Evolutionary conservation across 1,140 invertebrate genomes (phyloP).

Genomic region (Gonioctena quinquepunctata): DNA sequence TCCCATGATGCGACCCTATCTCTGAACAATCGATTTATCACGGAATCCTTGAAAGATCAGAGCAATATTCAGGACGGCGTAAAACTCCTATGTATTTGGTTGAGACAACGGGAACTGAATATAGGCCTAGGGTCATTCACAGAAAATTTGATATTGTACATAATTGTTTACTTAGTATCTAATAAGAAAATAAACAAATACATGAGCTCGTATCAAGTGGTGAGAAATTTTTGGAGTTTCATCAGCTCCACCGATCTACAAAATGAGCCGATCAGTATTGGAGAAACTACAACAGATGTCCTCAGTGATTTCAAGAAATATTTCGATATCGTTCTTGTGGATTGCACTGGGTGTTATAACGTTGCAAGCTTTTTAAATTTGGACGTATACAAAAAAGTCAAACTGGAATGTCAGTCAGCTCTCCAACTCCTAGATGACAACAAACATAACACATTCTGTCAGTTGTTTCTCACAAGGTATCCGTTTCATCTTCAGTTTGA

Average conservation of each 20-base stretch:
- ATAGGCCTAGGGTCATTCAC: slow-evolving; percentile 63
- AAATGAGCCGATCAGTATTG: slow-evolving; percentile 55
- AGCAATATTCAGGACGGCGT: slow-evolving; percentile 78
- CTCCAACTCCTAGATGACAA: slow-evolving; percentile 73
- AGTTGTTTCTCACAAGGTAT: slow-evolving; percentile 79
- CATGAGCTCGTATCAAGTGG: slow-evolving; percentile 90
- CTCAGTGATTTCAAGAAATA: slow-evolving; percentile 65
- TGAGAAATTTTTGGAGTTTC: slow-evolving; percentile 77
- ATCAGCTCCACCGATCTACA: slow-evolving; percentile 36
- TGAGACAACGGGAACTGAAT: slow-evolving; percentile 73
- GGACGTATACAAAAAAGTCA: slow-evolving; percentile 66
- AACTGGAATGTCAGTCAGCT: slow-evolving; percentile 71
- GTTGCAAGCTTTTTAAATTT: slow-evolving; percentile 69
- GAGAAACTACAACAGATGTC: slow-evolving; percentile 54
- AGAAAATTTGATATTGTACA: slow-evolving; percentile 72
- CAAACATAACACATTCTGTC: slow-evolving; percentile 73
- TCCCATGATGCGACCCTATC: slow-evolving; percentile 67
- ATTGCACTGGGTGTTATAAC: slow-evolving; percentile 79
- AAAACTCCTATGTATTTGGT: slow-evolving; percentile 83
- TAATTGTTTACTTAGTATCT: slow-evolving; percentile 72
- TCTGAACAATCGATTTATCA: slow-evolving; percentile 61
- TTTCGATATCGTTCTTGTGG: slow-evolving; percentile 83
- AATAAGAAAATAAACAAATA: slow-evolving; percentile 75
- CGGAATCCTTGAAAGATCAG: slow-evolving; percentile 61
- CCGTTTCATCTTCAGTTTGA: slow-evolving; percentile 77